Evolutionary conservation across 1,140 invertebrate species (phyloP).

Genomic region (Sitodiplosis mosellana): DNA sequence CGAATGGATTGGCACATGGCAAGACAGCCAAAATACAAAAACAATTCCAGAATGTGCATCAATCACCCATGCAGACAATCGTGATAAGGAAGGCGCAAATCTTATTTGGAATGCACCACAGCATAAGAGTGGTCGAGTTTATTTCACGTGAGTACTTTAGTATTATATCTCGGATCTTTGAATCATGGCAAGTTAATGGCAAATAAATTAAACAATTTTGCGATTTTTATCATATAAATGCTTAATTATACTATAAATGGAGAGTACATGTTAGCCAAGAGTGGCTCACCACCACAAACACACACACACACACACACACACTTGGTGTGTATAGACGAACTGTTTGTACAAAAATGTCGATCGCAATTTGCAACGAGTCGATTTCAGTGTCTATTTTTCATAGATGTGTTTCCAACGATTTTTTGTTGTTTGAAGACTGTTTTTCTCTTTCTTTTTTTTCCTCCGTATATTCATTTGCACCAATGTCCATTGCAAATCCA

Average conservation of each 20-base stretch:
- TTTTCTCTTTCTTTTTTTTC: no score
- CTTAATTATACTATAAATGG: background rate
- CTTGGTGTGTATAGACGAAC: no score
- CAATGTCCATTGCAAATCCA: background rate
- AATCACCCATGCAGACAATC: slow-evolving; percentile 59
- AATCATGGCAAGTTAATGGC: background rate
- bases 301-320: no score
- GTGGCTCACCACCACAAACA: no score
- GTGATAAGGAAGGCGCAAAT: slow-evolving; percentile 47
- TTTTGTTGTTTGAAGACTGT: no score
- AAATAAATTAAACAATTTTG: slow-evolving; percentile 1
- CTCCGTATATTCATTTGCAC: background rate
- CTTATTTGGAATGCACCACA: slow-evolving; percentile 54
- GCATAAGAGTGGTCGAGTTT: slow-evolving; percentile 42
- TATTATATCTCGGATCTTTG: background rate
- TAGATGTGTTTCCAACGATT: no score
- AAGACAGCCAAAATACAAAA: slow-evolving; percentile 48
- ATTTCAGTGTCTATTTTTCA: no score
- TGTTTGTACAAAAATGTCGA: no score
- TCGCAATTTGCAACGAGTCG: no score
- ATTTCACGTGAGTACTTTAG: slow-evolving; percentile 47
- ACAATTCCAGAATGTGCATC: slow-evolving; percentile 56
- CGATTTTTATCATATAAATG: background rate
- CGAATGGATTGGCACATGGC: slow-evolving; percentile 52
- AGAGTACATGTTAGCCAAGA: background rate